phyloP scores from a whole-genome alignment of 2,888 invertebrate species.

The Aelia acuminata region DNA sequence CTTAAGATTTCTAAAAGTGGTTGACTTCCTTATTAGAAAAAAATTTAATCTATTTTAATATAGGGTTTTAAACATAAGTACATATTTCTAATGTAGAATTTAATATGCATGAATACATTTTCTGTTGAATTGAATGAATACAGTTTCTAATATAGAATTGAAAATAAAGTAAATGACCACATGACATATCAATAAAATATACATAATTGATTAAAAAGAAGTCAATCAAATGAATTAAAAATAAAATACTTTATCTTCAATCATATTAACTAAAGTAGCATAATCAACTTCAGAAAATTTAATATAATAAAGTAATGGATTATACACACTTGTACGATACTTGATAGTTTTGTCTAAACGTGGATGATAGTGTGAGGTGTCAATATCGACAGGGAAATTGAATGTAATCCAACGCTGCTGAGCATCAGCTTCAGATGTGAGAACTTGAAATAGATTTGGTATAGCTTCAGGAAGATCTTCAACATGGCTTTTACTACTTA shows the following conservation, averaged over 20 bases:
- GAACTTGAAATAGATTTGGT: slow-evolving; percentile 85
- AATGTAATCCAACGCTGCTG: slow-evolving; percentile 87
- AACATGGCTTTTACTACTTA: slow-evolving; percentile 86
- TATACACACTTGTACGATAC: slow-evolving; percentile 79
- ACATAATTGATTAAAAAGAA: too few species aligned
- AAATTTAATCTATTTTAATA: neutral
- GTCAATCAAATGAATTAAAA: too few species aligned
- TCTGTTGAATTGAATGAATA: too few species aligned
- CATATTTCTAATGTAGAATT: too few species aligned
- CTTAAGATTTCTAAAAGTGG: neutral
- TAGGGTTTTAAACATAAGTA: too few species aligned
- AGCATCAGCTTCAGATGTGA: slow-evolving; percentile 78
- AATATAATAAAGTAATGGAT: neutral
- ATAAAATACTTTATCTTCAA: neutral
- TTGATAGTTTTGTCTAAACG: slow-evolving; percentile 77
- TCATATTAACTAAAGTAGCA: neutral
- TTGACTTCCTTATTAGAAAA: neutral
- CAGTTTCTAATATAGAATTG: too few species aligned
- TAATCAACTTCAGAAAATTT: neutral
- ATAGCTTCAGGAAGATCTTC: slow-evolving; percentile 87
- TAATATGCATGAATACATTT: too few species aligned
- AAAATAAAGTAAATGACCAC: too few species aligned
- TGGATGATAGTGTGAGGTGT: slow-evolving; percentile 77
- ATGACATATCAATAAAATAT: too few species aligned
- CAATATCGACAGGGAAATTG: slow-evolving; percentile 84